A percentile compares a stretch with the other conserved stretches of the same genome.
Conservation (phyloP, 2,888 invertebrate genomes). For the Dryomyza anilis region DNA sequence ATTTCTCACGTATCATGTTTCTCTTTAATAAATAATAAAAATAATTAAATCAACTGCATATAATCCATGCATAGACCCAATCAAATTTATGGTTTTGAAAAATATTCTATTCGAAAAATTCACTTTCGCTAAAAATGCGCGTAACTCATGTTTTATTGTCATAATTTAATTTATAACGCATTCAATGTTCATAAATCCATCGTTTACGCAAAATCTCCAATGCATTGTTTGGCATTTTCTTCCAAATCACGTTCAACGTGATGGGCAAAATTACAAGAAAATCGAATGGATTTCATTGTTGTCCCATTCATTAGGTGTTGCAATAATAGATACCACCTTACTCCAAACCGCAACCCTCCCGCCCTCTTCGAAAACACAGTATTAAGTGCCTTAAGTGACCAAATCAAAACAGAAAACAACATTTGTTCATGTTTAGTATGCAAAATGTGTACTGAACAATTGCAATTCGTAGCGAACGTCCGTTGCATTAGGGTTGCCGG, state of each 20-base stretch:
- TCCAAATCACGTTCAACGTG: constrained; percentile 8
- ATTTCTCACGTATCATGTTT: no score
- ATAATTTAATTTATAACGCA: constrained; percentile 2
- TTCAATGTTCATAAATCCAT: not conserved
- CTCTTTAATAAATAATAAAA: no score
- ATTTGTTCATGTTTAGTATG: no score
- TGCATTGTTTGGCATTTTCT: not conserved
- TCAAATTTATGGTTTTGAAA: no score
- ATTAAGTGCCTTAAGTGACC: no score
- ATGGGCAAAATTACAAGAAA: not conserved
- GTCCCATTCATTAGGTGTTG: not conserved
- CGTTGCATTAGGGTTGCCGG: no score
- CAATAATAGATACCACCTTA: not conserved
- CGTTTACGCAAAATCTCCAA: no score
- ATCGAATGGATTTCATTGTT: not conserved
- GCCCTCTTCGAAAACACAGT: not conserved
- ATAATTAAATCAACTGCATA: no score
- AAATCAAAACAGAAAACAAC: no score
- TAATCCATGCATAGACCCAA: no score
- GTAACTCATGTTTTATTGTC: not conserved
- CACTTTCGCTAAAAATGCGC: constrained; percentile 5
- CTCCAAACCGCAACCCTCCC: not conserved
- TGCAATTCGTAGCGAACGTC: no score
- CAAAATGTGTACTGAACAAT: no score
- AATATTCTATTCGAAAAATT: not conserved